Evolutionary conservation across 1,140 invertebrate genomes (phyloP).

Genomic region (Helicoverpa armigera): DNA sequence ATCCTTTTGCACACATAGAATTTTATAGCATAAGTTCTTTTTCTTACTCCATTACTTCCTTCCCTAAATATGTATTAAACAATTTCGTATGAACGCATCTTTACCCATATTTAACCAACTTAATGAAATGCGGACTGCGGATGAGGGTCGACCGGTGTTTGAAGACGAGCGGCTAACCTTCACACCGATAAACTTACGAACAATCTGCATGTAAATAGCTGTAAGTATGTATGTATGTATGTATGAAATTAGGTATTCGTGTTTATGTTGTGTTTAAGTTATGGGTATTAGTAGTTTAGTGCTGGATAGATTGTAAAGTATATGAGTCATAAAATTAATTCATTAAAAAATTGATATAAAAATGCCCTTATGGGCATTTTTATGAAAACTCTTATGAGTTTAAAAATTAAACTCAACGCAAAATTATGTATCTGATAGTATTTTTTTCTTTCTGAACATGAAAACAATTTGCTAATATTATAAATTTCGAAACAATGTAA

Average conservation of each 20-base stretch:
- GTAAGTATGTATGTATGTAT: background rate
- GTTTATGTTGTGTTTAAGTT: background rate
- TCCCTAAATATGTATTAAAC: background rate
- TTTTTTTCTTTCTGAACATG: no score
- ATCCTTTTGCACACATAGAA: no score
- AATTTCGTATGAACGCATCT: background rate
- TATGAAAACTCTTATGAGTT: no score
- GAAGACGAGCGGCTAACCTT: constrained; percentile 17
- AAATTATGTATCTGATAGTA: no score
- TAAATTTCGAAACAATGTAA: no score
- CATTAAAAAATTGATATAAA: no score
- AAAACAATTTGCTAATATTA: no score
- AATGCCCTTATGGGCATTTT: no score
- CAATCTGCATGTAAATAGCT: constrained; percentile 3
- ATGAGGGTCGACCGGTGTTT: constrained; percentile 24
- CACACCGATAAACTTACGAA: background rate
- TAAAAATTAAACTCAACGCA: no score
- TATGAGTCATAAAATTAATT: no score
- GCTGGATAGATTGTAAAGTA: background rate
- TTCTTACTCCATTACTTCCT: no score
- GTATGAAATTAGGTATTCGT: background rate
- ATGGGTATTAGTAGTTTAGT: background rate
- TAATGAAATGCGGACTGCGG: background rate
- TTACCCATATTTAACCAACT: background rate
- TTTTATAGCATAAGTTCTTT: no score